A percentile compares a stretch with the other conserved stretches of the same genome.
phyloP scores from a whole-genome alignment of 2,113 vertebrate genomes.

The Paradoxurus hermaphroditus region DNA sequence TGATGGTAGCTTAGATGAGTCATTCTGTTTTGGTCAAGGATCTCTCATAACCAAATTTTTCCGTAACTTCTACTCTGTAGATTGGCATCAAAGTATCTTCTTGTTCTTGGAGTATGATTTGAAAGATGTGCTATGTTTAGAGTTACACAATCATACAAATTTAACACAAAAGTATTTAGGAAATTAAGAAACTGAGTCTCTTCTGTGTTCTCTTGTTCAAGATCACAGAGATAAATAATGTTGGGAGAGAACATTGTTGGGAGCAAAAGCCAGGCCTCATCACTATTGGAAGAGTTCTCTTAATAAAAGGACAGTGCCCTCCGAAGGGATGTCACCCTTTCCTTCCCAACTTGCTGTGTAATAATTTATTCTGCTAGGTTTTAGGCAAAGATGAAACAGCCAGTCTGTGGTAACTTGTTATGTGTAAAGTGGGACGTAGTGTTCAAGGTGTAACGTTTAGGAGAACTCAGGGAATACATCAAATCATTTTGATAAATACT shows the following conservation, averaged over 20 bases:
- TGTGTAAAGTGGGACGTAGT: neutral
- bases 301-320: neutral
- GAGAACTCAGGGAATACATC: neutral
- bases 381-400: neutral
- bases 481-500: slow-evolving; percentile 22
- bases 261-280: neutral
- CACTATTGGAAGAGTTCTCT: neutral
- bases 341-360: neutral
- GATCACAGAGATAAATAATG: neutral
- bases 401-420: neutral
- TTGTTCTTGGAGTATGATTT: neutral
- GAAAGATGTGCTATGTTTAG: neutral
- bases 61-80: neutral
- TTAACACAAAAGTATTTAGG: neutral
- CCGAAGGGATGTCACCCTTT: neutral
- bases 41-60: neutral
- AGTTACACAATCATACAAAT: neutral
- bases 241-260: neutral
- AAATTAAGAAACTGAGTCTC: neutral
- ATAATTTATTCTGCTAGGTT: neutral
- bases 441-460: neutral
- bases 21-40: neutral
- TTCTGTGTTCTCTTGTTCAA: neutral
- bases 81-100: neutral
- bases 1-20: neutral